Base-by-base conservation (phyloP, 2,888 invertebrate species). In the Xanthostigma xanthostigma region DNA sequence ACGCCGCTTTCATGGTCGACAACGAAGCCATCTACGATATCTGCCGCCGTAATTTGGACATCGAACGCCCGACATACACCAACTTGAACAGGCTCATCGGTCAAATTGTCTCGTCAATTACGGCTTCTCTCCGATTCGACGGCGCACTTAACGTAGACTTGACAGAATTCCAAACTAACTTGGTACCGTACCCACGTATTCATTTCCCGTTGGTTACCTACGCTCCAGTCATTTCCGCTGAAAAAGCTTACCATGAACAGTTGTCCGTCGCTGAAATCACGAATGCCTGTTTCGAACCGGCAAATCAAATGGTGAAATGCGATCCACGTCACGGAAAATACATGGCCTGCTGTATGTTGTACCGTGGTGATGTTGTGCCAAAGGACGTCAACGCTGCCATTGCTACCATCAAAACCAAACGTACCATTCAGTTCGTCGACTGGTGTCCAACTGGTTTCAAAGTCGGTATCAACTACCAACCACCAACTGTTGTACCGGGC, bases 21-120 rank as follows among this genome's bases (percentile, higher is more conserved):
- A 62, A 64, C 51, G 61, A 64, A 57, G 62, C 62, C 35, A 63
- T 63, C 50, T 67, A 74, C 66, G 55, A 77, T 69, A 64, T 63
- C 69, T 78, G 76, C 61, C 64, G 74, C 27, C 66, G 73, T 51
- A 77, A 76, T 59, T 74, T 80, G 51, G 72, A 69, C 55, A 74
- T 77, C 51, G 71, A 71, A 48, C 64, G 78, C 39, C 79, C 79
- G 14, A 73, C 76, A 1, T 79, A 79, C 61, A 74, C 73, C 13
- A 78, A 79, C 61, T 62, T 80, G 36, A 80, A 80, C 59, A 65
- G 79, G 41, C 65, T 79, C 38, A 75, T 78, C 52, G 73, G 72
- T 35, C 64, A 65, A 53, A 66, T 68, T 9, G 73, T 76, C 54
- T 75, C 62, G 54, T 76, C 72, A 12, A 74, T 77, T 50, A 76